Conservation (phyloP, 2,888 invertebrate genomes). For the Dolichomitus sp. region DNA sequence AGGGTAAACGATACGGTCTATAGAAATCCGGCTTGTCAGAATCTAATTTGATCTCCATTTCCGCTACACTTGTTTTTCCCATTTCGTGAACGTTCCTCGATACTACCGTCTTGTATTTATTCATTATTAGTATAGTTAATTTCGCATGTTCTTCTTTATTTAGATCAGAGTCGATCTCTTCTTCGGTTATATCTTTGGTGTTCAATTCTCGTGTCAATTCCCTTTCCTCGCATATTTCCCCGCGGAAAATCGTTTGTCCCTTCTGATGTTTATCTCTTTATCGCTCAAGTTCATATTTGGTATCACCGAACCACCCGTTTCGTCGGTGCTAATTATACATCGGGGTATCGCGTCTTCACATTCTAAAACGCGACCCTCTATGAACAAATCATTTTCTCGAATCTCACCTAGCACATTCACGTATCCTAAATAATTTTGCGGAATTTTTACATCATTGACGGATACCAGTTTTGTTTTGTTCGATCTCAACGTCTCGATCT, state of each 20-base stretch:
- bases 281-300: constrained; percentile 56
- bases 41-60: constrained; percentile 72
- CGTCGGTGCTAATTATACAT: constrained; percentile 62
- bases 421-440: constrained; percentile 64
- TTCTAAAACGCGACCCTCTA: constrained; percentile 62
- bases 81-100: constrained; percentile 56
- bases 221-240: constrained; percentile 49
- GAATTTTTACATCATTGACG: constrained; percentile 47
- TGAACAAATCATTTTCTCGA: constrained; percentile 46
- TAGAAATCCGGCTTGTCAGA: constrained; percentile 69
- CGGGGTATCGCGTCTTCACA: constrained; percentile 59
- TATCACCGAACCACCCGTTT: constrained; percentile 57
- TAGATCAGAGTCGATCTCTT: constrained; percentile 49
- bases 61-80: constrained; percentile 62
- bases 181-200: constrained; percentile 15
- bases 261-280: constrained; percentile 33
- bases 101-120: constrained; percentile 39
- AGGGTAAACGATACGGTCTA: constrained; percentile 73
- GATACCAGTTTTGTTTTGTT: constrained; percentile 34
- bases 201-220: constrained; percentile 31
- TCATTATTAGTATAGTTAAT: constrained; percentile 40
- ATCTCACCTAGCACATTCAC: constrained; percentile 51
- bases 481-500: constrained; percentile 24
- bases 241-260: constrained; percentile 46
- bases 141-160: constrained; percentile 32